These are phyloP conservation scores for Chondrilla cf. caribensis DNA, from an alignment of 37 sponge, comb jelly and placozoan genomes.

Conservation along the genomic window DNA sequence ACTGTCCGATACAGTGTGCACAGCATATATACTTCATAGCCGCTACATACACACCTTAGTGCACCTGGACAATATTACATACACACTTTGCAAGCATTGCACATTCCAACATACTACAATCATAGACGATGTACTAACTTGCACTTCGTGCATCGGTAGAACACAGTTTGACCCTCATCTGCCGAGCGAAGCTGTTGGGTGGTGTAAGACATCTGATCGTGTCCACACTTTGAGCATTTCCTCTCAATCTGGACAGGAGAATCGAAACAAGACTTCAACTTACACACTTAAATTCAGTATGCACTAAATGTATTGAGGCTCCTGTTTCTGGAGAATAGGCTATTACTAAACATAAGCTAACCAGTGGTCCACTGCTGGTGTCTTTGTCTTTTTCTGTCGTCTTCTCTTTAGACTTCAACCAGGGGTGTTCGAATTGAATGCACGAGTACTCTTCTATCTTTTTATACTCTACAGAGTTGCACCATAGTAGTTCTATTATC, in stretches of 20 bases:
- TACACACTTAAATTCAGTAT: no score
- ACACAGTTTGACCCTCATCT: constrained; percentile 98
- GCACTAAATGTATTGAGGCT: no score
- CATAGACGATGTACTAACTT: constrained; percentile 54
- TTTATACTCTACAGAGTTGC: background rate
- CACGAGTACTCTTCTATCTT: background rate
- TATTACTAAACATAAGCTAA: no score
- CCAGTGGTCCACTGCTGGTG: background rate
- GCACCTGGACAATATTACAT: no score
- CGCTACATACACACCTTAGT: no score
- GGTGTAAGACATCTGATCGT: constrained; percentile 88
- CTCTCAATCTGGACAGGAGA: constrained; percentile 66
- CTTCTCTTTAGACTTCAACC: background rate
- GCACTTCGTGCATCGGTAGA: constrained; percentile 89
- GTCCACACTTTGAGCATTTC: constrained; percentile 81
- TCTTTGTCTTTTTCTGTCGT: background rate
- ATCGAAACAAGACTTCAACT: background rate
- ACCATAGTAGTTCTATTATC: no score
- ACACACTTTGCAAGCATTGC: no score
- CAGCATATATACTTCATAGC: no score
- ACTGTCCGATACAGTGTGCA: no score
- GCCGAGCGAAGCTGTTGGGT: constrained; percentile 93
- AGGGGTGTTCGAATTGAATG: background rate
- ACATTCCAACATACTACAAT: no score
- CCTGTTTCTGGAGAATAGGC: no score